phyloP scores from a whole-genome alignment of 1,140 invertebrate species.

The Procambarus virginalis region DNA sequence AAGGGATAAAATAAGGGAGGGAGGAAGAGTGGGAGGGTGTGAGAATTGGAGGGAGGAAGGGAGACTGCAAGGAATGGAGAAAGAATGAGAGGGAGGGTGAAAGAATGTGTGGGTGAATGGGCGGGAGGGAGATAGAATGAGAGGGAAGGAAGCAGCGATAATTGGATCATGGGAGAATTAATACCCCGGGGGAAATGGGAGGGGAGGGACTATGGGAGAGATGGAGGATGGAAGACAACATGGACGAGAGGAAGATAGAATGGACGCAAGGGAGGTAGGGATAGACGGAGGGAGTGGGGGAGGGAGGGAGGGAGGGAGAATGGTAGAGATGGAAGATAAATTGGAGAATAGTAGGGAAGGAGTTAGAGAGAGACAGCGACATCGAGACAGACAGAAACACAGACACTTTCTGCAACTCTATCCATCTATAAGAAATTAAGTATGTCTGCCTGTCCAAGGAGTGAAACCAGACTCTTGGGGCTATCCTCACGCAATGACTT shows the following conservation, averaged over 20 bases:
- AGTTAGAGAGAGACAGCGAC: not conserved
- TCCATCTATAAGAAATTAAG: too few relatives aligned
- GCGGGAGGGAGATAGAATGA: not conserved
- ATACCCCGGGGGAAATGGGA: too few relatives aligned
- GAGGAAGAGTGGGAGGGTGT: not conserved
- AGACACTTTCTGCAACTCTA: too few relatives aligned
- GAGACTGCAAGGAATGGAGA: not conserved
- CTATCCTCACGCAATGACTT: too few relatives aligned
- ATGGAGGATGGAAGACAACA: not conserved
- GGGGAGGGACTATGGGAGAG: not conserved
- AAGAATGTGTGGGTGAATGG: not conserved
- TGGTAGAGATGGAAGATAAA: not conserved
- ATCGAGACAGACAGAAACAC: not conserved
- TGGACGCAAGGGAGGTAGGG: too few relatives aligned
- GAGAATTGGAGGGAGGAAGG: too few relatives aligned
- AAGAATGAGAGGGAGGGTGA: not conserved
- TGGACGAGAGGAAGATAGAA: not conserved
- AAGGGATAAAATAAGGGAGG: not conserved
- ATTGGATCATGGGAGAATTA: too few relatives aligned
- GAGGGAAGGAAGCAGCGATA: not conserved
- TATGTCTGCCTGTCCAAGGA: too few relatives aligned
- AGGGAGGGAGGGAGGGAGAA: too few relatives aligned
- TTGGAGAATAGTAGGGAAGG: too few relatives aligned
- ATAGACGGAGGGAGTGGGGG: not conserved
- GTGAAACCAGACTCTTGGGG: too few relatives aligned